Conservation (phyloP, 2,113 vertebrate genomes). For the Tragelaphus scriptus region DNA sequence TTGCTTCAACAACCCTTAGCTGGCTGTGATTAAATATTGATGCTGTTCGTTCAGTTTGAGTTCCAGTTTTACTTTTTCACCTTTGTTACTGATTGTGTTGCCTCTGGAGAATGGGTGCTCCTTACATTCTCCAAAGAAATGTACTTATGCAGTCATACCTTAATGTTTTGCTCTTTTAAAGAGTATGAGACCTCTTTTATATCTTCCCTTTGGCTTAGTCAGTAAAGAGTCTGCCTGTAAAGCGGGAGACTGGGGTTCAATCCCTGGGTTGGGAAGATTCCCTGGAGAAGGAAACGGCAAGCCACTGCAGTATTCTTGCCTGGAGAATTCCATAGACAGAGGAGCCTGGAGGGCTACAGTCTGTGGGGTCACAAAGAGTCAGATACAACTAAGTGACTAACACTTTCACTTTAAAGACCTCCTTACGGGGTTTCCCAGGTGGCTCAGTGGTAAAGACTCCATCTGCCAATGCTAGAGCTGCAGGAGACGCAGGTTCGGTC, state of each 20-base stretch:
- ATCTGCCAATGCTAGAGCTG: background rate
- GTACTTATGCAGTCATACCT: constrained; percentile 30
- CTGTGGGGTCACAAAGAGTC: background rate
- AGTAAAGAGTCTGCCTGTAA: background rate
- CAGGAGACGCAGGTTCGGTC: background rate
- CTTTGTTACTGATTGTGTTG: background rate
- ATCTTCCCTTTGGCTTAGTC: background rate
- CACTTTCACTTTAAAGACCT: background rate
- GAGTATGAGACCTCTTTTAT: background rate
- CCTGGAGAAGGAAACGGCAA: background rate
- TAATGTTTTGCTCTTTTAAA: background rate
- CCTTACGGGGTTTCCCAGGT: background rate
- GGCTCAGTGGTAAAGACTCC: background rate
- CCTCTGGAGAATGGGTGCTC: background rate
- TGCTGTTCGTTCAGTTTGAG: constrained; percentile 44
- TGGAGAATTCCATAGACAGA: background rate
- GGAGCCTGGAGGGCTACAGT: background rate
- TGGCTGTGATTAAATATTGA: constrained; percentile 73
- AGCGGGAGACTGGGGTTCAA: accelerated
- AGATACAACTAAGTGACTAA: background rate
- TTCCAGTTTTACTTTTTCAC: constrained; percentile 15
- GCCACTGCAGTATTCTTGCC: background rate
- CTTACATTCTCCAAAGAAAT: background rate
- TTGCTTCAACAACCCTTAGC: constrained; percentile 58
- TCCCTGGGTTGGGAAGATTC: background rate